A percentile compares a stretch with the other conserved stretches of the same genome.
phyloP scores from a whole-genome alignment of 2,797 vertebrate genomes.

The Gambelia wislizenii region DNA sequence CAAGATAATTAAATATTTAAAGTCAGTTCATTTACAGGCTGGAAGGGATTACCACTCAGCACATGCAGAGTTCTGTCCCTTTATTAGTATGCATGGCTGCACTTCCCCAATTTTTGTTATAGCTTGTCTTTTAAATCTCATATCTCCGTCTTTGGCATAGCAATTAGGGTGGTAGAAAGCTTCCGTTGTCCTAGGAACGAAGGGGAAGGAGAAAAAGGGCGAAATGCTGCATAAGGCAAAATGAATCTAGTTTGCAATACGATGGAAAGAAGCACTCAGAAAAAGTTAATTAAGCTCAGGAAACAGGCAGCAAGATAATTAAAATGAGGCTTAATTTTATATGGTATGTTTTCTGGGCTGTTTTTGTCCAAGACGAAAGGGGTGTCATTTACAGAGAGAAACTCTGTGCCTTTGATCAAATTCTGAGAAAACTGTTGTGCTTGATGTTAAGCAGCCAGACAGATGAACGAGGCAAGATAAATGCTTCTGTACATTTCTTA shows the following conservation, averaged over 20 bases:
- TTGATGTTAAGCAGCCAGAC: constrained; percentile 65
- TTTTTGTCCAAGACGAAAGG: constrained; percentile 68
- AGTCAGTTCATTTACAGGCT: constrained; percentile 68
- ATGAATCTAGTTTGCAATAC: constrained; percentile 65
- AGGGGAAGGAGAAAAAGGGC: constrained; percentile 66
- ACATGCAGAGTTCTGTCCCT: constrained; percentile 51
- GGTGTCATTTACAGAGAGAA: constrained; percentile 69
- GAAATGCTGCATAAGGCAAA: constrained; percentile 75
- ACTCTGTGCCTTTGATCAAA: constrained; percentile 66
- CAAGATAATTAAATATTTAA: constrained; percentile 77
- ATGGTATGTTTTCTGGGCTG: constrained; percentile 70
- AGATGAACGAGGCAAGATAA: constrained; percentile 54
- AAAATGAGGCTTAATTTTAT: constrained; percentile 78
- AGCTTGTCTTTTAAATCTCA: constrained; percentile 68
- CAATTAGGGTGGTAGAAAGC: constrained; percentile 68
- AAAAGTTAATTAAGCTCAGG: constrained; percentile 83
- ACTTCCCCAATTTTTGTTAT: constrained; percentile 56
- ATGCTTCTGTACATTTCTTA: constrained; percentile 59
- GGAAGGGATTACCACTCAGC: constrained; percentile 56
- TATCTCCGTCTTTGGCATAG: constrained; percentile 67
- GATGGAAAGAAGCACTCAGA: constrained; percentile 71
- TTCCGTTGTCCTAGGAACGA: constrained; percentile 67
- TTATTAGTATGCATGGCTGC: constrained; percentile 61
- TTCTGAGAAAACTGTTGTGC: constrained; percentile 66
- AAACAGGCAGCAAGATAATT: constrained; percentile 81